A percentile compares a stretch with the other conserved stretches of the same genome.
Evolutionary conservation across 2,113 vertebrate species (phyloP).

Genomic region (Delphinapterus leucas): DNA sequence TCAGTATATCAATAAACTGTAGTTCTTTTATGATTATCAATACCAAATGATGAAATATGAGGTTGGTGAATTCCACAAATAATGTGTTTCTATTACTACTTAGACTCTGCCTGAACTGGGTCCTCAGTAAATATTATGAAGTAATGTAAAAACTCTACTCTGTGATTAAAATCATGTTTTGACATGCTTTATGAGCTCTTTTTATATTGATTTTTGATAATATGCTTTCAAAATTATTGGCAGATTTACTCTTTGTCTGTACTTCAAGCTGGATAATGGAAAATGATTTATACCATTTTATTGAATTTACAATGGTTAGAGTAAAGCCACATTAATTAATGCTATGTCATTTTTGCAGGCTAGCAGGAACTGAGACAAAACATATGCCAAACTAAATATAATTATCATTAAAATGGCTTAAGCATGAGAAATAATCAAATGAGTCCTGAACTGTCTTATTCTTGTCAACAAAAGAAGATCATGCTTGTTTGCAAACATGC

Average conservation of each 20-base stretch:
- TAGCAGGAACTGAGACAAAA: constrained; percentile 81
- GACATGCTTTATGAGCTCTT: constrained; percentile 69
- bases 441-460: constrained; percentile 72
- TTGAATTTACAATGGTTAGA: constrained; percentile 82
- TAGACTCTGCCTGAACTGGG: neutral
- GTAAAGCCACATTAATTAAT: constrained; percentile 81
- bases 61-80: neutral
- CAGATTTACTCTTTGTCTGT: constrained; percentile 73
- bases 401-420: constrained; percentile 82
- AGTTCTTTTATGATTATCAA: neutral
- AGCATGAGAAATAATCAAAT: constrained; percentile 80
- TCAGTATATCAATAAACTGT: neutral
- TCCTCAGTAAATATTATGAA: constrained; percentile 8
- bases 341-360: constrained; percentile 75
- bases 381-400: constrained; percentile 80
- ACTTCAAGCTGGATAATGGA: constrained; percentile 74
- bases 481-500: constrained; percentile 70
- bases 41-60: neutral
- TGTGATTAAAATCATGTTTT: constrained; percentile 63
- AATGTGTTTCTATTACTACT: neutral
- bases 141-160: neutral
- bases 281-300: constrained; percentile 84
- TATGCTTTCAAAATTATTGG: constrained; percentile 76
- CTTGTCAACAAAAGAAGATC: constrained; percentile 71
- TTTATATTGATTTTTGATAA: constrained; percentile 73